These are phyloP conservation scores for Drosophila limbata DNA, from an alignment of 2,888 invertebrate genomes.

Conservation along the genomic window DNA sequence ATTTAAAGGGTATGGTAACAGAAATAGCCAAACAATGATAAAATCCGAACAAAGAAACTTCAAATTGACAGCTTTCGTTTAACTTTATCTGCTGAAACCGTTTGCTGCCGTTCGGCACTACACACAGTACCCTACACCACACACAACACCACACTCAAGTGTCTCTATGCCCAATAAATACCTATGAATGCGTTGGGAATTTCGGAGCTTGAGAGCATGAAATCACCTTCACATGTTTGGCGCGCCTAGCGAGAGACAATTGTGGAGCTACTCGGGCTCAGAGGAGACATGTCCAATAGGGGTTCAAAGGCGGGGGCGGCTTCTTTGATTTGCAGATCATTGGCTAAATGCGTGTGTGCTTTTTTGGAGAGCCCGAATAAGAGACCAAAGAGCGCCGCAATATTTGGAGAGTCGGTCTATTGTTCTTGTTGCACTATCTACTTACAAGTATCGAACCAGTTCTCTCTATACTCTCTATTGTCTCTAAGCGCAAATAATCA, in stretches of 20 bases:
- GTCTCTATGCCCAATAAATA: constrained; percentile 33
- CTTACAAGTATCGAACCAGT: constrained; percentile 34
- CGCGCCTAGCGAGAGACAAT: constrained; percentile 68
- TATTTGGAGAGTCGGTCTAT: constrained; percentile 40
- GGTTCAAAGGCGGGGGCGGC: constrained; percentile 60
- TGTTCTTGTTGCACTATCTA: constrained; percentile 45
- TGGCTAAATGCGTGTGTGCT: constrained; percentile 70
- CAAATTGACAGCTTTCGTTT: constrained; percentile 81
- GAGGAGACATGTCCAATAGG: constrained; percentile 36
- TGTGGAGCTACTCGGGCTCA: constrained; percentile 57
- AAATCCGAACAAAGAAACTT: constrained; percentile 71
- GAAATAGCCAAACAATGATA: constrained; percentile 62
- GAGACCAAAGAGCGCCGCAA: constrained; percentile 66
- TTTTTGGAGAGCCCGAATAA: constrained; percentile 57
- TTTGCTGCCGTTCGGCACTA: constrained; percentile 52
- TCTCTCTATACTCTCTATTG: constrained; percentile 41
- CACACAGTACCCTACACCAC: constrained; percentile 13
- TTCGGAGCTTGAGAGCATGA: constrained; percentile 62
- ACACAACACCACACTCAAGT: constrained; percentile 35
- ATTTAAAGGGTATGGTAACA: constrained; percentile 24
- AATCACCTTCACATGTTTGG: constrained; percentile 73
- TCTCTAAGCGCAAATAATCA: constrained; percentile 51
- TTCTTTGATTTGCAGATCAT: constrained; percentile 81
- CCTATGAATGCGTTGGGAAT: constrained; percentile 35
- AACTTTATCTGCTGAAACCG: constrained; percentile 72